These are phyloP conservation scores for Stenchaetothrips biformis DNA, from an alignment of 2,888 invertebrate genomes.

Conservation along the genomic window DNA sequence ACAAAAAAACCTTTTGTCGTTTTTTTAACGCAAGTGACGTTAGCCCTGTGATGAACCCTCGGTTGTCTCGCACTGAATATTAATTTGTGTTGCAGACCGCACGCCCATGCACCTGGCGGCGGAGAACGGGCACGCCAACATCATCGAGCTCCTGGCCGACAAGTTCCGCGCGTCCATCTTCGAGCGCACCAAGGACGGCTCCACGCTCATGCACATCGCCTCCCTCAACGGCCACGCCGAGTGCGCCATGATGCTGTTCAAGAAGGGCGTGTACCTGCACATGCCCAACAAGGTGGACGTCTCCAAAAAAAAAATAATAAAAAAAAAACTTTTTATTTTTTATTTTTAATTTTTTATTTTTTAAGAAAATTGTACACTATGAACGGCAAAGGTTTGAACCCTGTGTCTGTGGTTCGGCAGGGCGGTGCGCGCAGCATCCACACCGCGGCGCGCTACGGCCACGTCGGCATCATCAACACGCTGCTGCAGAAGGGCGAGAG, in stretches of 20 bases:
- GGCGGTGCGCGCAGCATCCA: conserved; percentile 95
- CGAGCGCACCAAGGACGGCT: conserved; percentile 95
- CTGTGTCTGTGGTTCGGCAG: conserved; percentile 49
- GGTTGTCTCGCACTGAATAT: too few relatives aligned
- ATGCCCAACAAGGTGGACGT: conserved; percentile 92
- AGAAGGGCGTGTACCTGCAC: conserved; percentile 96
- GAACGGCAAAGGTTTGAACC: too few relatives aligned
- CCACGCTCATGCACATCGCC: conserved; percentile 97
- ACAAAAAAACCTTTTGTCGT: conserved; percentile 6
- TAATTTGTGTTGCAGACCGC: too few relatives aligned
- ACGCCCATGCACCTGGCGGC: conserved; percentile 97
- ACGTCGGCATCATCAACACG: conserved; percentile 95
- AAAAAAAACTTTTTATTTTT: too few relatives aligned
- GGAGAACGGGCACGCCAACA: conserved; percentile 90
- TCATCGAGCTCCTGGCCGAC: conserved; percentile 93
- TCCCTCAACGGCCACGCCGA: conserved; percentile 96
- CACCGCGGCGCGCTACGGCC: conserved; percentile 94
- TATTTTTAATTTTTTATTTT: too few relatives aligned
- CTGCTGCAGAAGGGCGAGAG: conserved; percentile 93
- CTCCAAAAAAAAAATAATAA: too few relatives aligned
- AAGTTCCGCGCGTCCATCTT: conserved; percentile 97
- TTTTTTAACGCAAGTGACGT: too few relatives aligned
- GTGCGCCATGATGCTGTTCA: conserved; percentile 96
- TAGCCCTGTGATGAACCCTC: too few relatives aligned
- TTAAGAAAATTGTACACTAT: too few relatives aligned